A percentile compares a stretch with the other conserved stretches of the same genome.
These are phyloP conservation scores for Drosophila bocqueti DNA, from an alignment of 1,140 invertebrate genomes.

Conservation along the genomic window DNA sequence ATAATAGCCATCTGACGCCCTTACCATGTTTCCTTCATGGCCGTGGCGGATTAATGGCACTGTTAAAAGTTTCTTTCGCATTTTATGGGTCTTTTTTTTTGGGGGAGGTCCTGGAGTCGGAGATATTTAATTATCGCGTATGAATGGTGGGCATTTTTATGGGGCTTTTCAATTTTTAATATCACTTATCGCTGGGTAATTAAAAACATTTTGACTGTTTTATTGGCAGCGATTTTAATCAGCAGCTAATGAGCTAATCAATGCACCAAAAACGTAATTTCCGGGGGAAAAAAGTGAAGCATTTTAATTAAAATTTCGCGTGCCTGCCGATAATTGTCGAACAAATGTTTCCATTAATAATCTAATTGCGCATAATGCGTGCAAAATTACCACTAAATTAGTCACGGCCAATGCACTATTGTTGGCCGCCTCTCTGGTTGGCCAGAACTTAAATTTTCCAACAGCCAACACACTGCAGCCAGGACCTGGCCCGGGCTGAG, in stretches of 20 bases:
- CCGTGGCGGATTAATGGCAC: constrained; percentile 37
- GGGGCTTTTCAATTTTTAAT: constrained; percentile 57
- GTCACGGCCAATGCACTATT: constrained; percentile 66
- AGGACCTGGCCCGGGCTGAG: not conserved
- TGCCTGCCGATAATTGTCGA: constrained; percentile 69
- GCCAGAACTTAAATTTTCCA: constrained; percentile 69
- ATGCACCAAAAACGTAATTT: constrained; percentile 73
- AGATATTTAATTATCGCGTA: constrained; percentile 49
- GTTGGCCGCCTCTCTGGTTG: constrained; percentile 5
- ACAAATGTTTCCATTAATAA: constrained; percentile 82
- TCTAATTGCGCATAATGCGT: constrained; percentile 81
- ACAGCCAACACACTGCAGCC: constrained; percentile 17
- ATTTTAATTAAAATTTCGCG: constrained; percentile 75
- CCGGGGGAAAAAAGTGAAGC: constrained; percentile 43
- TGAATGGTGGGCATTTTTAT: constrained; percentile 40
- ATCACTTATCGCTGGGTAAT: constrained; percentile 50
- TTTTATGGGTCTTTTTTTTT: constrained; percentile 27
- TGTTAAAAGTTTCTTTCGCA: constrained; percentile 16
- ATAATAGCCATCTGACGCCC: constrained; percentile 39
- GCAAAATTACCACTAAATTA: constrained; percentile 82
- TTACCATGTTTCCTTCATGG: constrained; percentile 33
- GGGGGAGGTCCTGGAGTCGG: not conserved
- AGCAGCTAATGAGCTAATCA: constrained; percentile 76
- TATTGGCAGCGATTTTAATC: constrained; percentile 78
- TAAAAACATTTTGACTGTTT: constrained; percentile 64